Percentiles rank a stretch among this genome's conserved stretches.
These are phyloP conservation scores for Meloidogyne floridensis DNA, from an alignment of 1,140 invertebrate species.

Conservation along the genomic window DNA sequence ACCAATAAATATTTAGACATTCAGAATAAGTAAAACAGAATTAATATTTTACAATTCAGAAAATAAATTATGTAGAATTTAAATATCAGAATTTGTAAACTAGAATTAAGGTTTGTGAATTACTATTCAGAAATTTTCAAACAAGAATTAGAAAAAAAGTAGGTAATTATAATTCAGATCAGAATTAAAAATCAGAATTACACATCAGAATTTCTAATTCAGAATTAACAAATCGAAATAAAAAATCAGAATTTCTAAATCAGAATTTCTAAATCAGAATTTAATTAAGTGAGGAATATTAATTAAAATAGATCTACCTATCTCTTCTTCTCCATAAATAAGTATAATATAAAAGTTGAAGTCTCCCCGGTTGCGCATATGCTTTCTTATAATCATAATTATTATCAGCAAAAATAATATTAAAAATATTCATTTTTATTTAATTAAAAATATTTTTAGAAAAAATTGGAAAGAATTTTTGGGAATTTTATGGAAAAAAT, in stretches of 20 bases:
- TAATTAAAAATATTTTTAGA: neutral
- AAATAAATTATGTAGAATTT: too few species aligned
- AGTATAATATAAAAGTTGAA: conserved; percentile 60
- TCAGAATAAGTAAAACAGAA: too few species aligned
- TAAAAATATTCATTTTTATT: conserved; percentile 1
- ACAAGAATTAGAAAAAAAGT: too few species aligned
- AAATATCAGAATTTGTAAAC: too few species aligned
- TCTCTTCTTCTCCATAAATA: conserved; percentile 64
- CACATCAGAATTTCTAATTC: too few species aligned
- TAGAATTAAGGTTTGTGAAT: too few species aligned
- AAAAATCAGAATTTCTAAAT: neutral
- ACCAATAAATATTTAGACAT: too few species aligned
- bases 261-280: neutral
- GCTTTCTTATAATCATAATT: conserved; percentile 28
- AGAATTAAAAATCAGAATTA: too few species aligned
- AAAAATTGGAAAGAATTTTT: conserved; percentile 8
- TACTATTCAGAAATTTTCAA: too few species aligned
- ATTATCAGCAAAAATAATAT: neutral
- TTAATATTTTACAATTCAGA: too few species aligned
- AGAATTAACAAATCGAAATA: neutral
- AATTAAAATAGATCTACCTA: conserved; percentile 42
- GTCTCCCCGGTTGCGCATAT: conserved; percentile 53
- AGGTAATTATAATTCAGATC: too few species aligned
- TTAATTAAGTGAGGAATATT: neutral
- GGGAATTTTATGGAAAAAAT: neutral